phyloP scores from a whole-genome alignment of 2,888 invertebrate species.

The Metalampra italica region DNA sequence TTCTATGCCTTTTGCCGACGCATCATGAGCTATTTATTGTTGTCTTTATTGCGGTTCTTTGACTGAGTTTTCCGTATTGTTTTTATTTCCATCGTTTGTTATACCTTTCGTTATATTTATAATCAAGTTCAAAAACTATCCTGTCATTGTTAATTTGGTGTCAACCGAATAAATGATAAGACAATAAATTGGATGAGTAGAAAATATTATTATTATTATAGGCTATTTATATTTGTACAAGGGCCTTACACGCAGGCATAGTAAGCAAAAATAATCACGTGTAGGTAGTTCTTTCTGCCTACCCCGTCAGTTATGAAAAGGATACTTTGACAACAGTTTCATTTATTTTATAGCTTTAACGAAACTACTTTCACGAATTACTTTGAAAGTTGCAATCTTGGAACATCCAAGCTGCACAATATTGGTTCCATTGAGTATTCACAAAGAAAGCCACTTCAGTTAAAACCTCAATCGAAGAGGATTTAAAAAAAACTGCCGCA shows the following conservation, averaged over 20 bases:
- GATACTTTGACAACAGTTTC: too few species aligned
- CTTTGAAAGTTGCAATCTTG: not conserved
- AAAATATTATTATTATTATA: too few species aligned
- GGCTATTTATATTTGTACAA: too few species aligned
- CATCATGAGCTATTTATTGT: slow-evolving; percentile 60
- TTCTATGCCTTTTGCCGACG: slow-evolving; percentile 50
- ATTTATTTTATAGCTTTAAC: too few species aligned
- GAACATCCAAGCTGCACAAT: not conserved
- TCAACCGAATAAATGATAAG: too few species aligned
- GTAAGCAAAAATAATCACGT: too few species aligned
- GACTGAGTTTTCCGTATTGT: slow-evolving; percentile 35
- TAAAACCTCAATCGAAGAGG: slow-evolving; percentile 51
- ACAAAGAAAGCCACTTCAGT: slow-evolving; percentile 53
- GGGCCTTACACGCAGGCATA: too few species aligned
- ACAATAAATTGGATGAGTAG: too few species aligned
- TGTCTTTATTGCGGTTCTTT: slow-evolving; percentile 49
- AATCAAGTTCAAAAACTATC: too few species aligned
- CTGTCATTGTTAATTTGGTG: too few species aligned
- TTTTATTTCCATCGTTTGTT: slow-evolving; percentile 5
- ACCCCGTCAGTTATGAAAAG: too few species aligned
- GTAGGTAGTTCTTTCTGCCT: too few species aligned
- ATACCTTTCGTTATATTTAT: not conserved
- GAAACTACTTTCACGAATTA: not conserved
- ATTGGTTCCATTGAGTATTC: slow-evolving; percentile 54
- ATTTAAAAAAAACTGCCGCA: slow-evolving; percentile 37